Conservation (phyloP, 2,797 vertebrate species). For the Phoeniculus purpureus region DNA sequence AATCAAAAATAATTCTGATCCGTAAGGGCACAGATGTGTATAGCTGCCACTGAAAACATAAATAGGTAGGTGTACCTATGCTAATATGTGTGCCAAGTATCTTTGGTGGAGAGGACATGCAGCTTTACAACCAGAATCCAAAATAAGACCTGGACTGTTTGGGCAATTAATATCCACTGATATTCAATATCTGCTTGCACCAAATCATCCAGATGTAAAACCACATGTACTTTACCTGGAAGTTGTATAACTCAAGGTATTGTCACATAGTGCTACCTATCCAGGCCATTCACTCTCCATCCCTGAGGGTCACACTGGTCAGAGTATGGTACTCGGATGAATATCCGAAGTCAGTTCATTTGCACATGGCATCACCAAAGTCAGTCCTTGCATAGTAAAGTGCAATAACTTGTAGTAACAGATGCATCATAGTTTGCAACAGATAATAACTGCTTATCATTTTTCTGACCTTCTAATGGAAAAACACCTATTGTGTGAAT, state of each 20-base stretch:
- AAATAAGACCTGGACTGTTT: not conserved
- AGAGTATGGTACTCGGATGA: not conserved
- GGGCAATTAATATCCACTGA: not conserved
- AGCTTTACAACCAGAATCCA: not conserved
- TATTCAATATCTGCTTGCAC: not conserved
- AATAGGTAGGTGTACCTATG: not conserved
- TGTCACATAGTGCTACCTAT: not conserved
- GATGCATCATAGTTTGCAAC: not conserved
- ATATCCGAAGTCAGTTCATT: not conserved
- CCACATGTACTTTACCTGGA: not conserved
- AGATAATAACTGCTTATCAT: not conserved
- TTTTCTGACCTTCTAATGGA: not conserved
- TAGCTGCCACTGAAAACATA: not conserved
- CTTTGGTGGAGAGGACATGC: fast-evolving
- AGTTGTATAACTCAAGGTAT: not conserved
- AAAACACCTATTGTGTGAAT: not conserved
- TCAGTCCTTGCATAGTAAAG: not conserved
- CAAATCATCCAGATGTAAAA: not conserved
- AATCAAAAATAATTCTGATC: not conserved
- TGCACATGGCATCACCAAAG: not conserved
- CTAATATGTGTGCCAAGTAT: not conserved
- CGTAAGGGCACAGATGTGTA: not conserved
- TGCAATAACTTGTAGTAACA: not conserved
- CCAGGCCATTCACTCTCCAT: not conserved
- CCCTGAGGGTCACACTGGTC: not conserved